Base-by-base conservation (phyloP, 2,797 vertebrate species). In the Delichon dasypus region DNA sequence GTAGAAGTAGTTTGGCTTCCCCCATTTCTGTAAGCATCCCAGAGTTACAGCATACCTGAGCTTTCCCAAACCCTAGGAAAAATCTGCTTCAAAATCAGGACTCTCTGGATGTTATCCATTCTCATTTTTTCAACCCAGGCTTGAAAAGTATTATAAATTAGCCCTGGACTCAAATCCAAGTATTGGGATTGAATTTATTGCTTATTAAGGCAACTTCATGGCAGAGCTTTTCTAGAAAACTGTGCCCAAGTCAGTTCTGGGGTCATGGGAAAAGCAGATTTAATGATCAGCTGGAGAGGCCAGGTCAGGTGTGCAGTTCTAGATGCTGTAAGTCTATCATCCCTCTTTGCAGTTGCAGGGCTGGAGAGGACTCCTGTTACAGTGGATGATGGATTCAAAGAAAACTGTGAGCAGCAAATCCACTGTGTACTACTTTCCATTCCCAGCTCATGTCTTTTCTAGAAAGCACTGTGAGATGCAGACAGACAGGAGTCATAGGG, bases 241-340 rank as follows among this genome's bases (percentile, higher is more conserved):
- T 19, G 55, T 81, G 85, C 53, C 78, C 77, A 82, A 94, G 64
- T 87, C 80, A 82, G 45, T 86, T 71, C 54, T 77, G 42, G 54
- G 94, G 88, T 95, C 89, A 90, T 48, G 65, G 80, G 75, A 96
- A 91, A 93, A 74, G 26, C 38, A 87, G 83, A 88, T 91, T 94
- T 95, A 93, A 93, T 44, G 83, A 93, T 82, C 72, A 84, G 50
- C 50, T 84, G 47, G 65, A 88, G 68, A 71, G 13, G 25, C 42
- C 42, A 40, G 85, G 80, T 94, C 95, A 94, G 71, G 61, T 44
- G 9, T 74, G 64, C 62, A 55, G 11, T 34, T 93, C 95, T 62
- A 81, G 53, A 82, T 42, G 65, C 80, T 68, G 1, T 88, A 85
- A 82, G 30, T 84, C 74, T 94, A 65, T 40, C 51, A 57, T 67